Base-by-base conservation (phyloP, 1,140 invertebrate species). In the Pseudachorutes palmiensis region DNA sequence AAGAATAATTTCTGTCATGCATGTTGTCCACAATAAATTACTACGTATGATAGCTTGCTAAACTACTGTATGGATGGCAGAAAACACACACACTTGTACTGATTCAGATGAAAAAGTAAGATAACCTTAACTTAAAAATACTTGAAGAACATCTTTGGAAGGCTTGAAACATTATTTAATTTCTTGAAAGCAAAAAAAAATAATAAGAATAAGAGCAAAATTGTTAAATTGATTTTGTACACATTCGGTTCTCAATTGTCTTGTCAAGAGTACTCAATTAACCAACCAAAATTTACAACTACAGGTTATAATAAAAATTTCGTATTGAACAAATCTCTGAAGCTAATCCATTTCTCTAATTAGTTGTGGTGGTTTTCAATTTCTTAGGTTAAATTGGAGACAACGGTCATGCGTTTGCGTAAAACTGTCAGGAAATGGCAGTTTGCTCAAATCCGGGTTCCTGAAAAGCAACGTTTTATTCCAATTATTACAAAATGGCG, bases 201-300 rank as follows among this genome's bases (percentile, higher is more conserved):
- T 19, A 55, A 5, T 55, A 55, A 55, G 3, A 19, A 9, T 55
- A 55, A 55, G 5, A 55, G 12, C 24, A 55, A 24, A 24, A 19
- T 14, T 55, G 24, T 24, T 55, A 55, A 55, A 55, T 26, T 55
- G 51, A 55, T 55, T 55, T 55, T 55, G 51, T 55, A 55, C 12
- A 55, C 51, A 55, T 55, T 55, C 51, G 51, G 51, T 55, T 55
- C 51, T 55, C 51, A 55, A n/a, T 55, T 61, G 24, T 66, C 64
- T 66, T 66, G 57, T 61, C 41, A 51, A 67, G 51, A 55, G 24
- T 55, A 55, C 24, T 45, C 36, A 45, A 66, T 59, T 66, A 49
- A 28, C 60, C 31, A 29, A 66, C 14, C 2, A 31, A 66, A 61
- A 60, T 55, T 55, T 55, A 26, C 51, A 55, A 55, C 12, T 14